These are phyloP conservation scores for Bombus cullumanus DNA, from an alignment of 1,140 invertebrate genomes.

Conservation along the genomic window DNA sequence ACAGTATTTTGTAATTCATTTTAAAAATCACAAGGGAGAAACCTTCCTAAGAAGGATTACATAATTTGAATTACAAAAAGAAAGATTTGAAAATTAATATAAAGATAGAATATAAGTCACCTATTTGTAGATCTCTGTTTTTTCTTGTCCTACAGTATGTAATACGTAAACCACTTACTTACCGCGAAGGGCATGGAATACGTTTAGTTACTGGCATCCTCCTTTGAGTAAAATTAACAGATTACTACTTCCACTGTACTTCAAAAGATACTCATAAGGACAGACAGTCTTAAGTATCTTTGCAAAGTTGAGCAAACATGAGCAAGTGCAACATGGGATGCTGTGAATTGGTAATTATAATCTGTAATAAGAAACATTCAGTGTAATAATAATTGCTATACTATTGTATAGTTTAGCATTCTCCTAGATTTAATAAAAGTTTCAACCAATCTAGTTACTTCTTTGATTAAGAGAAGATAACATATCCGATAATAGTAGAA, in stretches of 20 bases:
- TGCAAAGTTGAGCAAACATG: constrained; percentile 57
- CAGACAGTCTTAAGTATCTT: constrained; percentile 64
- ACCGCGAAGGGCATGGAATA: constrained; percentile 66
- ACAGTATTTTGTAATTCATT: neutral
- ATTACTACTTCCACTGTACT: constrained; percentile 66
- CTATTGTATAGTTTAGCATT: constrained; percentile 31
- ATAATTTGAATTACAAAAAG: neutral
- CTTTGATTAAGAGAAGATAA: neutral
- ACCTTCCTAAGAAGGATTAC: neutral
- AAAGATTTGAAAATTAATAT: neutral
- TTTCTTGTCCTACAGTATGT: constrained; percentile 57
- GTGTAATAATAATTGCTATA: constrained; percentile 52
- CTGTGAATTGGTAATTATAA: constrained; percentile 66
- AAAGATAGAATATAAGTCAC: constrained; percentile 4
- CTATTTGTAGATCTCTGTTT: constrained; percentile 24
- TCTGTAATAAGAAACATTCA: constrained; percentile 66
- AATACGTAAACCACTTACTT: constrained; percentile 67
- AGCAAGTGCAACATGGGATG: constrained; percentile 62
- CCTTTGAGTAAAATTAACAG: constrained; percentile 65
- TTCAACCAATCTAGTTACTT: neutral
- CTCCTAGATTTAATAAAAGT: constrained; percentile 15
- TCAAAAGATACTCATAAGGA: constrained; percentile 66
- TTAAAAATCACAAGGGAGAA: neutral
- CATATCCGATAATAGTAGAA: neutral
- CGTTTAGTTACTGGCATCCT: constrained; percentile 69